These are phyloP conservation scores for Xanthorhoe spadicearia DNA, from an alignment of 2,888 invertebrate genomes.

Conservation along the genomic window DNA sequence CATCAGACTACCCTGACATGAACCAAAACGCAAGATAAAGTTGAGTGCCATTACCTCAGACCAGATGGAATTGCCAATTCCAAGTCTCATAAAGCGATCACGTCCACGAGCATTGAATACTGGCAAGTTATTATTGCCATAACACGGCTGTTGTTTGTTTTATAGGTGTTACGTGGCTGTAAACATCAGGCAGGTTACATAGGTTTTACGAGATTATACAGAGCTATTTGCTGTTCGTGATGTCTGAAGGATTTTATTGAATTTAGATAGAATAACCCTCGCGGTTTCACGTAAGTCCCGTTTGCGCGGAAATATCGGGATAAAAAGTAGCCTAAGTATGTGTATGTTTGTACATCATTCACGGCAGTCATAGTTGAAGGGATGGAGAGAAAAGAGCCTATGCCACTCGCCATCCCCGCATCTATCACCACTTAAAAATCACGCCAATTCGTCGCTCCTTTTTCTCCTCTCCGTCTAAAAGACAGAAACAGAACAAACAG, in stretches of 20 bases:
- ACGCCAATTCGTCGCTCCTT: no score
- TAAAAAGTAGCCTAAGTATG: no score
- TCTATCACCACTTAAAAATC: no score
- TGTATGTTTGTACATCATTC: no score
- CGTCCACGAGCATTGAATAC: constrained; percentile 30
- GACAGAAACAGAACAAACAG: no score
- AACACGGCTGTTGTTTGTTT: constrained; percentile 52
- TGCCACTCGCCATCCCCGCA: no score
- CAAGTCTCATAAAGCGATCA: constrained; percentile 21
- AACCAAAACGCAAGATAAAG: neutral
- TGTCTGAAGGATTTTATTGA: neutral
- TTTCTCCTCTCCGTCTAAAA: no score
- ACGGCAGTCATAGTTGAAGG: no score
- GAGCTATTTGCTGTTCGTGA: neutral
- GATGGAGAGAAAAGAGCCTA: no score
- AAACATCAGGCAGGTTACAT: neutral
- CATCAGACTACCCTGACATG: no score
- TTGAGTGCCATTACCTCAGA: constrained; percentile 11
- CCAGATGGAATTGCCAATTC: constrained; percentile 21
- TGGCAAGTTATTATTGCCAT: constrained; percentile 53
- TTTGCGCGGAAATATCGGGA: no score
- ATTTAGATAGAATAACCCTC: neutral
- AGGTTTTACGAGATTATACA: constrained; percentile 7
- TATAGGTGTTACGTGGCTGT: constrained; percentile 55
- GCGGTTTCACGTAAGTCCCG: no score